Conservation (phyloP, 2,113 vertebrate genomes). For the Pao palembangensis region DNA sequence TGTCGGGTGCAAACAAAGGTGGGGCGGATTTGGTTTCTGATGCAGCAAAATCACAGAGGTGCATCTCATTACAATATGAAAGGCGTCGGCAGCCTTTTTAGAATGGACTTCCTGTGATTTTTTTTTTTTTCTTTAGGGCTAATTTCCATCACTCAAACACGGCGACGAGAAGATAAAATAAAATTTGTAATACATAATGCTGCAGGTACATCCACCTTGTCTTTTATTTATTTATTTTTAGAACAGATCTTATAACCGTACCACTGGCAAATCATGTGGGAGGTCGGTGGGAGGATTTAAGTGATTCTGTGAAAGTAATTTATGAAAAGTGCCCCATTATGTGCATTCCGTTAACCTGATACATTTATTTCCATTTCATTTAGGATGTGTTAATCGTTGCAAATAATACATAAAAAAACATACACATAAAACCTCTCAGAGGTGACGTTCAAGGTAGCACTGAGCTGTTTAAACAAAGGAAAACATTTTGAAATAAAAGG, state of each 20-base stretch:
- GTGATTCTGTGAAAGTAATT: slow-evolving; percentile 49
- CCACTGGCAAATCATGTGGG: slow-evolving; percentile 34
- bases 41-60: slow-evolving; percentile 65
- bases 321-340: slow-evolving; percentile 55
- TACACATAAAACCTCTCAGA: no score
- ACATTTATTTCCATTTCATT: slow-evolving; percentile 11
- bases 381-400: slow-evolving; percentile 8
- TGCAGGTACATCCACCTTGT: slow-evolving; percentile 3
- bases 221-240: slow-evolving; percentile 17
- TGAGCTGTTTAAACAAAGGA: no score
- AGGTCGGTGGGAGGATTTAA: slow-evolving; percentile 55
- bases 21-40: slow-evolving; percentile 65
- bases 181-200: slow-evolving; percentile 1
- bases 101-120: slow-evolving; percentile 45
- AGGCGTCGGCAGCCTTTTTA: slow-evolving; percentile 46
- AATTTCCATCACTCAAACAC: slow-evolving; percentile 13
- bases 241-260: slow-evolving; percentile 28
- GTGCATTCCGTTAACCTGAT: slow-evolving; percentile 22
- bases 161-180: neutral
- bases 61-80: slow-evolving; percentile 69
- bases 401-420: no score
- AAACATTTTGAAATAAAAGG: no score
- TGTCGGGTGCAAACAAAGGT: slow-evolving; percentile 74
- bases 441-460: no score
- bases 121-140: neutral